Evolutionary conservation across 2,888 invertebrate species (phyloP).

Genomic region (Muschampia plurimacula): DNA sequence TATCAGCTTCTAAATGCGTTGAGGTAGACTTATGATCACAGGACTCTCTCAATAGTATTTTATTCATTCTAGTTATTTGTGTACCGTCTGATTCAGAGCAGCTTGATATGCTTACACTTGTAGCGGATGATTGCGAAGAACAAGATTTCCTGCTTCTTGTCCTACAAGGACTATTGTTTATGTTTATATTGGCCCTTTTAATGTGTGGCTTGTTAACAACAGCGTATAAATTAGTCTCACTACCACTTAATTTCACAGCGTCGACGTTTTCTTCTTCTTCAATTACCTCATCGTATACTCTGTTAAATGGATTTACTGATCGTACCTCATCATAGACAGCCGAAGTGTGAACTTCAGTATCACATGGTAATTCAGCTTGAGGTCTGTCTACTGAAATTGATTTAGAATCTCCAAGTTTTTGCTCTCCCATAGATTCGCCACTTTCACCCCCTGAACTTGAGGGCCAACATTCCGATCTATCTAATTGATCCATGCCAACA

Average conservation of each 20-base stretch:
- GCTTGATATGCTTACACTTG: conserved; percentile 83
- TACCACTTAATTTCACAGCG: conserved; percentile 72
- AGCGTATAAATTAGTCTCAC: conserved; percentile 77
- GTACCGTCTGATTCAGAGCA: conserved; percentile 84
- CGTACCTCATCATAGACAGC: conserved; percentile 75
- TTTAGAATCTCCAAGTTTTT: conserved; percentile 63
- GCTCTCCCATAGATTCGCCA: conserved; percentile 85
- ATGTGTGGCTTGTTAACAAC: conserved; percentile 78
- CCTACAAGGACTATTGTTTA: conserved; percentile 80
- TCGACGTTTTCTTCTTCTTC: conserved; percentile 78
- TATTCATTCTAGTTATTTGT: conserved; percentile 80
- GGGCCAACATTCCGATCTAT: conserved; percentile 91
- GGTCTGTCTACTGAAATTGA: conserved; percentile 62
- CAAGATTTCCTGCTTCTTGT: conserved; percentile 73
- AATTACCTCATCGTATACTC: conserved; percentile 78
- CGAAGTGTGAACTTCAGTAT: conserved; percentile 73
- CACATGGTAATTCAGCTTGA: conserved; percentile 85
- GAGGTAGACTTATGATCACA: conserved; percentile 79
- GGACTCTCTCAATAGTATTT: conserved; percentile 67
- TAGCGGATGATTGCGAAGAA: conserved; percentile 81
- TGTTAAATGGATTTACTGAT: conserved; percentile 64
- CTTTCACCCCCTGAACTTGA: conserved; percentile 87
- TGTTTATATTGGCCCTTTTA: conserved; percentile 81
- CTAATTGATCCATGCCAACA: conserved; percentile 90
- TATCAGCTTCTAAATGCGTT: conserved; percentile 82